Conservation (phyloP, 2,113 vertebrate species). For the Phaetusa simplex region DNA sequence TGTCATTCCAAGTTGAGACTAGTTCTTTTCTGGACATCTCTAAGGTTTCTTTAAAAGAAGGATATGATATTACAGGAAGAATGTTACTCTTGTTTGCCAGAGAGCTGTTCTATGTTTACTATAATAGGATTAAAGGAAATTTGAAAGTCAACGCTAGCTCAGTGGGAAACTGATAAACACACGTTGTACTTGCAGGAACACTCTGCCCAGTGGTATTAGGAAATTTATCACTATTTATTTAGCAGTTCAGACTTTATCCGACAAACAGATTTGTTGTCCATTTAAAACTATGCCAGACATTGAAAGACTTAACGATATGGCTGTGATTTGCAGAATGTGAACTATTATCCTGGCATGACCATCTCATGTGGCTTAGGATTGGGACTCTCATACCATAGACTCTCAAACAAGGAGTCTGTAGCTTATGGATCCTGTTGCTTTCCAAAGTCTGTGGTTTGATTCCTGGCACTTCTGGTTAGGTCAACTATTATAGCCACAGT, state of each 20-base stretch:
- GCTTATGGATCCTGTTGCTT: neutral
- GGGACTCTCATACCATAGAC: neutral
- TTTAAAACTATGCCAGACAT: neutral
- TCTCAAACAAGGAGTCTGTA: neutral
- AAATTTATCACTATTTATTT: constrained; percentile 40
- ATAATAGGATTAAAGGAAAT: constrained; percentile 55
- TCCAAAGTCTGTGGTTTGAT: constrained; percentile 47
- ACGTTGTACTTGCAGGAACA: neutral
- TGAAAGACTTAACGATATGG: neutral
- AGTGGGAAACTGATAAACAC: constrained; percentile 50
- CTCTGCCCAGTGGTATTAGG: neutral
- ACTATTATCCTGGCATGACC: neutral
- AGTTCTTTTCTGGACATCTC: constrained; percentile 54
- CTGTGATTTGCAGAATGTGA: neutral
- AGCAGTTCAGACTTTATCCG: neutral
- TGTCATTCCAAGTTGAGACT: constrained; percentile 46
- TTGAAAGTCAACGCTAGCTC: constrained; percentile 1
- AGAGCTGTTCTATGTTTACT: constrained; percentile 59
- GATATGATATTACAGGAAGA: constrained; percentile 62
- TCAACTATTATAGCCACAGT: constrained; percentile 15
- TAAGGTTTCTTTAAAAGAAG: constrained; percentile 58
- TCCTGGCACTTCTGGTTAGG: constrained; percentile 32
- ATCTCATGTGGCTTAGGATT: neutral
- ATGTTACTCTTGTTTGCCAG: constrained; percentile 65
- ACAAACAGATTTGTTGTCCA: constrained; percentile 24